These are phyloP conservation scores for Triplophysa rosa DNA, from an alignment of 2,113 vertebrate genomes.

Conservation along the genomic window DNA sequence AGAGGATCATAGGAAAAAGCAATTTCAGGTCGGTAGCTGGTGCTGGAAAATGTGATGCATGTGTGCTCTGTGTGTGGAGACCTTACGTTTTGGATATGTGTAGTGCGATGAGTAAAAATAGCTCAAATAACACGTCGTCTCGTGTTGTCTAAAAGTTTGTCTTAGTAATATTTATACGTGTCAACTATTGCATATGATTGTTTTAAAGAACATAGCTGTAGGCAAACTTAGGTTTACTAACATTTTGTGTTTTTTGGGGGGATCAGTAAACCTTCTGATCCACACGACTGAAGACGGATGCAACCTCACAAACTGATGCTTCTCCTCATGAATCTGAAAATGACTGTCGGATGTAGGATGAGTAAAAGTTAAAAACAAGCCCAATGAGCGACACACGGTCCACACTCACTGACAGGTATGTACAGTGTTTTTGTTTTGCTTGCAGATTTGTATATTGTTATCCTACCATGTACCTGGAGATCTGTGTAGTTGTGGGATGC, in stretches of 20 bases:
- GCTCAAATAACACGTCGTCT: too few relatives aligned
- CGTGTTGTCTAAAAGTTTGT: background rate
- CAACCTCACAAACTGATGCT: slow-evolving; percentile 56
- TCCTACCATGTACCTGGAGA: background rate
- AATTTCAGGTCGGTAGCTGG: background rate
- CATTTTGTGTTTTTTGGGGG: background rate
- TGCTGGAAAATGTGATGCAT: background rate
- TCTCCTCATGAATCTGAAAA: slow-evolving; percentile 73
- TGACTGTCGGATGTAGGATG: slow-evolving; percentile 86
- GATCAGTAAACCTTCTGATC: background rate
- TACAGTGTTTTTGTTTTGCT: background rate
- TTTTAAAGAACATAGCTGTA: background rate
- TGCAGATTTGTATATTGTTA: background rate
- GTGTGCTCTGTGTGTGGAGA: background rate
- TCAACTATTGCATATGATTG: background rate
- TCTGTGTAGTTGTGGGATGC: background rate
- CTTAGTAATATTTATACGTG: too few relatives aligned
- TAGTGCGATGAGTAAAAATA: background rate
- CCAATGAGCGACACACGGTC: slow-evolving; percentile 99
- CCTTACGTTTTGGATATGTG: background rate
- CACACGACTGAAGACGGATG: slow-evolving; percentile 7
- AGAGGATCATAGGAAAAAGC: background rate
- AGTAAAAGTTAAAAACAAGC: slow-evolving; percentile 80
- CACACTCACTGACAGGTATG: slow-evolving; percentile 92
- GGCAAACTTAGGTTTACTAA: background rate